Evolutionary conservation across 2,888 invertebrate genomes (phyloP).

Genomic region (Notodonta ziczac): DNA sequence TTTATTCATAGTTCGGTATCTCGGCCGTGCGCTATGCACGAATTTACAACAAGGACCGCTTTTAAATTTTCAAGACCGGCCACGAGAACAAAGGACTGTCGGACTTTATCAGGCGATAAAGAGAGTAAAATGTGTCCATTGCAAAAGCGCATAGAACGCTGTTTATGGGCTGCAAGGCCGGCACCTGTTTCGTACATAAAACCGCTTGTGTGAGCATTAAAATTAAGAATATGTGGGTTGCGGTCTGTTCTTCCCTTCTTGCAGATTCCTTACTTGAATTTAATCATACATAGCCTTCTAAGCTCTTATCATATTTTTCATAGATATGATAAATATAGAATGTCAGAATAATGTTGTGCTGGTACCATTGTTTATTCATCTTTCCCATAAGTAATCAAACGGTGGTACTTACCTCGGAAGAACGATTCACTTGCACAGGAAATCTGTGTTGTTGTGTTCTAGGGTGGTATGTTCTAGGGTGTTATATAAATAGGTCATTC

Average conservation of each 20-base stretch:
- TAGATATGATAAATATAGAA: too few species aligned
- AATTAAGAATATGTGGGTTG: neutral
- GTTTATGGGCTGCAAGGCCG: constrained; percentile 56
- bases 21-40: constrained; percentile 54
- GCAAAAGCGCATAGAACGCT: constrained; percentile 61
- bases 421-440: too few species aligned
- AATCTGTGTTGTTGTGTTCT: too few species aligned
- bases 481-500: too few species aligned
- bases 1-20: constrained; percentile 68
- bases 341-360: too few species aligned
- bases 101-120: constrained; percentile 73
- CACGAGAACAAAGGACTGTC: constrained; percentile 68
- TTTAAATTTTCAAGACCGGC: constrained; percentile 75
- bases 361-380: too few species aligned
- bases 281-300: neutral
- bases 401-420: too few species aligned
- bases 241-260: neutral
- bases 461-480: too few species aligned
- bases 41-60: constrained; percentile 72
- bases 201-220: constrained; percentile 11
- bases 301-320: too few species aligned
- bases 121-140: constrained; percentile 75
- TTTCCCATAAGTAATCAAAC: too few species aligned
- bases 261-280: neutral
- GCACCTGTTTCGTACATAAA: constrained; percentile 51